Conservation (phyloP, 2,113 vertebrate species). For the Montifringilla adamsi region DNA sequence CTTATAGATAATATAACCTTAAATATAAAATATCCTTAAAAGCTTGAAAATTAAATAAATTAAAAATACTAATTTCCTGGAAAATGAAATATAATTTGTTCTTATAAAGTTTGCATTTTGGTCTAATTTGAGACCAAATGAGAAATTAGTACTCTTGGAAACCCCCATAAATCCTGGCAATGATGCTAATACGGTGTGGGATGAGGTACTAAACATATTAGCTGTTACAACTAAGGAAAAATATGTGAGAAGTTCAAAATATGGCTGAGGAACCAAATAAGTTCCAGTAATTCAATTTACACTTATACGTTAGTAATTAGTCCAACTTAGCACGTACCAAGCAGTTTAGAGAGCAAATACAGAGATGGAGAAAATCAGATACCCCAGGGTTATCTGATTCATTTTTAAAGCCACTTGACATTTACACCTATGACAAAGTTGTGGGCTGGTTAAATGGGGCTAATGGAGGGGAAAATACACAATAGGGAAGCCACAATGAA, state of each 20-base stretch:
- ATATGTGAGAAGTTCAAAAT: background rate
- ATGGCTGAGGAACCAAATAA: background rate
- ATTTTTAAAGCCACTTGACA: constrained; percentile 52
- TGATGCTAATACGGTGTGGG: background rate
- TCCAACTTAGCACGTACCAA: background rate
- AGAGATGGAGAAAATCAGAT: background rate
- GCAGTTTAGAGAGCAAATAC: background rate
- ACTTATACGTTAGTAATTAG: background rate
- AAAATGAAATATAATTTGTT: background rate
- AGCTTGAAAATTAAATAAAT: background rate
- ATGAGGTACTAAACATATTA: background rate
- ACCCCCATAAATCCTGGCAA: background rate
- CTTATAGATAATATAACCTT: background rate
- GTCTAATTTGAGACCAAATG: background rate
- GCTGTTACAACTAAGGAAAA: background rate
- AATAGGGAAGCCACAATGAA: background rate
- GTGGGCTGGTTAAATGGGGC: background rate
- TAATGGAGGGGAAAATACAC: constrained; percentile 15
- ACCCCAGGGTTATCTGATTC: constrained; percentile 7
- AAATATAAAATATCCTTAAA: background rate
- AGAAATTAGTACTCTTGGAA: background rate
- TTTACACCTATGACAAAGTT: constrained; percentile 8
- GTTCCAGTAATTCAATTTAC: constrained; percentile 4
- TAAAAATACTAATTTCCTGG: background rate
- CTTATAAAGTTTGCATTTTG: background rate